A percentile compares a stretch with the other conserved stretches of the same genome.
Conservation (phyloP, 2,113 vertebrate genomes). For the Mus spicilegus region DNA sequence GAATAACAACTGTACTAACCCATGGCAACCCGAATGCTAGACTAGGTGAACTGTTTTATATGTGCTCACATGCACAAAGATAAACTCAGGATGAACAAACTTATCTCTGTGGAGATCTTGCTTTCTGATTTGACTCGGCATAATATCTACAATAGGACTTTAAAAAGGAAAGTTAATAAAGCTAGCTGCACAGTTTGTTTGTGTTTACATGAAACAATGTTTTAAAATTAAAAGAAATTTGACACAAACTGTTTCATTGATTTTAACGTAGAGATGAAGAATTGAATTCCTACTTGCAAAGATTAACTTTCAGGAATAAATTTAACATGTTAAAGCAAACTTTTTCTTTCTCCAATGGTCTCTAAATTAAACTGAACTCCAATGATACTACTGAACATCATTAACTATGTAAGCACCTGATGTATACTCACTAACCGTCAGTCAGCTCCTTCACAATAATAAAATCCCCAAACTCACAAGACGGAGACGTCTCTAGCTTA, state of each 20-base stretch:
- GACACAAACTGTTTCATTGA: slow-evolving; percentile 80
- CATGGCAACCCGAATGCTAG: slow-evolving; percentile 84
- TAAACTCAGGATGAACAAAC: slow-evolving; percentile 84
- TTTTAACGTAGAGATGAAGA: slow-evolving; percentile 84
- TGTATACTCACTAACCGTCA: neutral
- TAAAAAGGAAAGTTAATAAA: slow-evolving; percentile 69
- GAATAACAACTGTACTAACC: slow-evolving; percentile 88
- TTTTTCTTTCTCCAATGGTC: neutral
- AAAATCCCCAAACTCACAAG: neutral
- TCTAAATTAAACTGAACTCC: neutral
- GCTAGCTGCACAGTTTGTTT: slow-evolving; percentile 79
- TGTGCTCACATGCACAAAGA: slow-evolving; percentile 84
- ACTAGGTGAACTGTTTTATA: slow-evolving; percentile 86
- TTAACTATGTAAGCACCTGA: neutral
- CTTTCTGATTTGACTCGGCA: slow-evolving; percentile 78
- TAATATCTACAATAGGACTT: slow-evolving; percentile 63
- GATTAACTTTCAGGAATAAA: slow-evolving; percentile 82
- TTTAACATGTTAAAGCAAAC: slow-evolving; percentile 77
- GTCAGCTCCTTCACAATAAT: neutral
- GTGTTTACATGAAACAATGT: slow-evolving; percentile 7
- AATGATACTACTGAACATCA: neutral
- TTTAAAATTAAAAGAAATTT: slow-evolving; percentile 77
- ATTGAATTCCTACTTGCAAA: slow-evolving; percentile 80
- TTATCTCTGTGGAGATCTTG: slow-evolving; percentile 77
- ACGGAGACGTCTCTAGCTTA: neutral